These are phyloP conservation scores for Daktulosphaira vitifoliae DNA, from an alignment of 1,140 invertebrate genomes.

Conservation along the genomic window DNA sequence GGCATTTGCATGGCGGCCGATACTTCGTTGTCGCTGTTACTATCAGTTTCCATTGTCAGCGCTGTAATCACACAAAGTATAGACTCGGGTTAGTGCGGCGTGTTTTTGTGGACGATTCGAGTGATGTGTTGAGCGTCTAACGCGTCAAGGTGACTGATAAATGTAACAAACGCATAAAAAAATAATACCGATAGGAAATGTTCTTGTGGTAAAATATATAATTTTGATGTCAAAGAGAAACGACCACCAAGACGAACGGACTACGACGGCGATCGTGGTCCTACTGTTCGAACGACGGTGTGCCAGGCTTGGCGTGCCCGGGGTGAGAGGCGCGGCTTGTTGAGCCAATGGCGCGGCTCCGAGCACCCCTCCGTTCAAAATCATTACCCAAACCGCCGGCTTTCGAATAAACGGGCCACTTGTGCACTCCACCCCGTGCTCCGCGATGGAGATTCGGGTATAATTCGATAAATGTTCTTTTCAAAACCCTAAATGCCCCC, in stretches of 20 bases:
- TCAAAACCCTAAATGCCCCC: slow-evolving; percentile 31
- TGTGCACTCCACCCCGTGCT: background rate
- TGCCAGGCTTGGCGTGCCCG: background rate
- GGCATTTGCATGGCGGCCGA: slow-evolving; percentile 5
- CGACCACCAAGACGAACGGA: background rate
- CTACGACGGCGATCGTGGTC: slow-evolving; percentile 13
- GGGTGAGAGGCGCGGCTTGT: slow-evolving; percentile 17
- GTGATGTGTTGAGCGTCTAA: too few species aligned
- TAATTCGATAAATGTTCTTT: slow-evolving; percentile 34
- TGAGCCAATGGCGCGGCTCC: slow-evolving; percentile 16
- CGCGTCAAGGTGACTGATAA: too few species aligned
- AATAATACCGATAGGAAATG: too few species aligned
- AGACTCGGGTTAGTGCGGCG: too few species aligned
- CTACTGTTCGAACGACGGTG: background rate
- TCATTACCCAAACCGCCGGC: slow-evolving; percentile 2
- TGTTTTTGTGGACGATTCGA: too few species aligned
- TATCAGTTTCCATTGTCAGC: slow-evolving; percentile 34
- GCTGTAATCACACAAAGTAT: too few species aligned
- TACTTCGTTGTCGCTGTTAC: slow-evolving; percentile 23
- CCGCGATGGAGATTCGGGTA: slow-evolving; percentile 9
- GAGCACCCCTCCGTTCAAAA: slow-evolving; percentile 8
- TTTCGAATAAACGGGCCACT: slow-evolving; percentile 27
- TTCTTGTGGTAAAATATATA: too few species aligned
- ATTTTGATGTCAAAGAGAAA: too few species aligned
- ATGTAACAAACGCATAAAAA: too few species aligned